Evolutionary conservation across 35 echinoderm and acorn worm genomes (phyloP), one percentile per base, ranked within the genome.

Genomic region (Amphiura filiformis): DNA sequence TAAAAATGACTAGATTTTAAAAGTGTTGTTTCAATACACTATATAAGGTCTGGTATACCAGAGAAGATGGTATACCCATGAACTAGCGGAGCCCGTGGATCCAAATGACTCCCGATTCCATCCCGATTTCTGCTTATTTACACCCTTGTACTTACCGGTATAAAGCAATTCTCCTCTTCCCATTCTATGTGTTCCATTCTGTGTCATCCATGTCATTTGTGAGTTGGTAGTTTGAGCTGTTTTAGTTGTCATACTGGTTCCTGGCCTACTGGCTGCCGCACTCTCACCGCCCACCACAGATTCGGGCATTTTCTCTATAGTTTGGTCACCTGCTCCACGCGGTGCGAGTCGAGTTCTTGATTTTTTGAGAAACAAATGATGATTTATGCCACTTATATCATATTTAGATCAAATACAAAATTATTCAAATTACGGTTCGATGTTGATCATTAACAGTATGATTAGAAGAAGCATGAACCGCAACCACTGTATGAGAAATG

Each of bases 101-200:
- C 28, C 70, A 22, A 76, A 34, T 34, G 20, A 76, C 28, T 9
- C 35, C 3, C 28, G 35, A n/a, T 76, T 76, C 28, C 70, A 2
- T 9, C 70, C n/a, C 3, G 3, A 22, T 31, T 76, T 2, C n/a
- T n/a, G n/a, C n/a, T n/a, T n/a, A n/a, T n/a, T n/a, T n/a, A n/a
- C n/a, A n/a, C n/a, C n/a, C n/a, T n/a, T n/a, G n/a, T 37, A 17
- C 87, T 81, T 76, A 94, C 92, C 92, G 57, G 92, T 94, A 79
- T 86, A 94, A 12, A 94, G 77, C 34, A 94, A 83, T 38, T 81
- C 84, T 76, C 92, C 92, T 56, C 86, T 94, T 7, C 92, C 88
- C 88, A 87, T 90, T 30, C 88, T 52, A 13, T 76, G 83, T 5
- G 56, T 39, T 32, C 84, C 78, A 32, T 82, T 56, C 37, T 34